These are phyloP conservation scores for Dendrolimus punctatus DNA, from an alignment of 1,140 invertebrate species.

Conservation along the genomic window DNA sequence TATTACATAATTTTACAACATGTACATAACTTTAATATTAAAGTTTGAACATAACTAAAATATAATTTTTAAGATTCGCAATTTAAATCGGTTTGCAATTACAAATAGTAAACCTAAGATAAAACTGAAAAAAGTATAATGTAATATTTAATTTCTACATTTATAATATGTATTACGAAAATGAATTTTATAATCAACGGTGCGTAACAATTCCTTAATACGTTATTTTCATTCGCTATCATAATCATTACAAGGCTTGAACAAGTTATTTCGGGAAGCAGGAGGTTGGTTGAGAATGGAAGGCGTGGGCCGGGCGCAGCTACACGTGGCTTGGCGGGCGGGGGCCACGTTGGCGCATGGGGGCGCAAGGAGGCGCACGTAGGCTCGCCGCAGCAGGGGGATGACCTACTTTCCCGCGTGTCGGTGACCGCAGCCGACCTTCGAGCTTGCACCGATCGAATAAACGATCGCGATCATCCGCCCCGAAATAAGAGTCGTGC, in stretches of 20 bases:
- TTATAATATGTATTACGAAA: too few relatives aligned
- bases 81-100: too few relatives aligned
- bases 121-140: slow-evolving; percentile 1
- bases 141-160: too few relatives aligned
- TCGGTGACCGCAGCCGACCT: slow-evolving; percentile 62
- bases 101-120: background rate
- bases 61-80: too few relatives aligned
- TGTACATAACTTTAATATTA: too few relatives aligned
- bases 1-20: too few relatives aligned
- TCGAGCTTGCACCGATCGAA: slow-evolving; percentile 57
- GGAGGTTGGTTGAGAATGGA: background rate
- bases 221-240: too few relatives aligned
- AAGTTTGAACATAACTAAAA: too few relatives aligned
- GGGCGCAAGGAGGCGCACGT: slow-evolving; percentile 11
- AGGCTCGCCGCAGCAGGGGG: slow-evolving; percentile 19
- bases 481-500: slow-evolving; percentile 28
- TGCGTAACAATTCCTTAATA: too few relatives aligned
- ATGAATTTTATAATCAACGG: too few relatives aligned
- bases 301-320: slow-evolving; percentile 1
- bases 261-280: background rate
- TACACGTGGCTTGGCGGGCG: slow-evolving; percentile 20
- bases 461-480: slow-evolving; percentile 34
- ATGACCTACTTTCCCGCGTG: slow-evolving; percentile 55
- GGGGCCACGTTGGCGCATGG: slow-evolving; percentile 8
- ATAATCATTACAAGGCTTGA: too few relatives aligned